Percentiles rank a stretch among this genome's conserved stretches.
Evolutionary conservation across 2,113 vertebrate genomes (phyloP).

Genomic region (Erpornis zantholeuca): DNA sequence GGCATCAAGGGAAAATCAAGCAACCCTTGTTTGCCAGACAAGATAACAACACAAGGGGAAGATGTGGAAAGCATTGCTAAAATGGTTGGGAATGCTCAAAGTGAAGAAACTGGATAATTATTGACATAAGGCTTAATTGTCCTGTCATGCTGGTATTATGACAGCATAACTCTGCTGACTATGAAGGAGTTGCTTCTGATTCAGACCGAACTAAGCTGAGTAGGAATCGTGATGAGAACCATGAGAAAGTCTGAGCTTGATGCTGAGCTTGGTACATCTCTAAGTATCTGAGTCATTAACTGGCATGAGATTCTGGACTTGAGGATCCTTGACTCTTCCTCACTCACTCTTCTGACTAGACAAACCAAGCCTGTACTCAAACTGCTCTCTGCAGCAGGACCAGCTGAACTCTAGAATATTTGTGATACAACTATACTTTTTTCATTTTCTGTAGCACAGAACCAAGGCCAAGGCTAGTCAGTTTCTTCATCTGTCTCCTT

Average conservation of each 20-base stretch:
- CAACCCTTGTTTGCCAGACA: neutral
- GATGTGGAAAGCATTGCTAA: constrained; percentile 35
- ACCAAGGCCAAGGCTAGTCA: neutral
- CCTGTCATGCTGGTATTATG: constrained; percentile 3
- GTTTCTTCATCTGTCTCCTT: neutral
- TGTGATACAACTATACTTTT: neutral
- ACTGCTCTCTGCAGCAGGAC: neutral
- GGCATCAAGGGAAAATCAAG: neutral
- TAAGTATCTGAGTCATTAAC: constrained; percentile 4
- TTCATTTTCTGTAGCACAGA: neutral
- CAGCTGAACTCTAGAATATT: neutral
- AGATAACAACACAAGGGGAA: neutral
- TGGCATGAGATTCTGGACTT: neutral
- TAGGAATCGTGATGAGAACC: neutral
- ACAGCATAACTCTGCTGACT: constrained; percentile 34
- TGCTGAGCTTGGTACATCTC: neutral
- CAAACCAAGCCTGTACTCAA: neutral
- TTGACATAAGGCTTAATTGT: neutral
- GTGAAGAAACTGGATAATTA: constrained; percentile 30
- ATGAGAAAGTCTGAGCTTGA: constrained; percentile 15
- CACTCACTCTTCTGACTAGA: neutral
- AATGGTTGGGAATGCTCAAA: constrained; percentile 35
- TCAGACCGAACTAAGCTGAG: constrained; percentile 14
- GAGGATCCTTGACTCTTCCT: neutral
- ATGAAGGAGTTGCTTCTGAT: constrained; percentile 33